A percentile compares a stretch with the other conserved stretches of the same genome.
These are phyloP conservation scores for Zeus faber DNA, from an alignment of 2,113 vertebrate genomes.

Conservation along the genomic window DNA sequence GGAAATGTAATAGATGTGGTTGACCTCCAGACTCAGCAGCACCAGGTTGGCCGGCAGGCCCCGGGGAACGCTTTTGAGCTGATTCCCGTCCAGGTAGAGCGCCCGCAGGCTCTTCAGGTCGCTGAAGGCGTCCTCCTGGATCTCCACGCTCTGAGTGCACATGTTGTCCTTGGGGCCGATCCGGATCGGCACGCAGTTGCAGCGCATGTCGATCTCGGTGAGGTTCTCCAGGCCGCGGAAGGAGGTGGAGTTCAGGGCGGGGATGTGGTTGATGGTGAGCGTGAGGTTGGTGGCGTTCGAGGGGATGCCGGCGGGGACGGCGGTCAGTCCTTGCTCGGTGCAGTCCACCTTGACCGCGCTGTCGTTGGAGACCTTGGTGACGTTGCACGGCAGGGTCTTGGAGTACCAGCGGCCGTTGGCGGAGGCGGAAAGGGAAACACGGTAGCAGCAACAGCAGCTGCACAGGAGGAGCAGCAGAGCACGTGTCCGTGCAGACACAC, in stretches of 20 bases:
- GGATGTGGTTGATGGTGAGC: constrained; percentile 89
- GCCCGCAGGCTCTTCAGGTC: constrained; percentile 75
- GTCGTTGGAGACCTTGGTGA: constrained; percentile 48
- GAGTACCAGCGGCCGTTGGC: constrained; percentile 76
- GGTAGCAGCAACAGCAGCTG: too few species aligned
- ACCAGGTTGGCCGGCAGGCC: constrained; percentile 79
- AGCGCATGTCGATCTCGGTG: constrained; percentile 88
- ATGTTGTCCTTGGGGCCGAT: constrained; percentile 82
- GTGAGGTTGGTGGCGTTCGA: constrained; percentile 86
- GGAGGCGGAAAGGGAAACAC: too few species aligned
- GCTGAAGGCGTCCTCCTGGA: constrained; percentile 77
- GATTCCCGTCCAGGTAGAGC: constrained; percentile 91
- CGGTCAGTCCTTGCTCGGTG: constrained; percentile 74
- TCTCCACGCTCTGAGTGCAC: constrained; percentile 63
- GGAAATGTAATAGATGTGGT: constrained; percentile 78
- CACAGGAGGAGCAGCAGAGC: constrained; percentile 44
- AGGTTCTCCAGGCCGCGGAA: constrained; percentile 80
- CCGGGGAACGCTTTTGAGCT: constrained; percentile 80
- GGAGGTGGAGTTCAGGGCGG: constrained; percentile 70
- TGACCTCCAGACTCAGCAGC: constrained; percentile 90
- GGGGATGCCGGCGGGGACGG: constrained; percentile 83
- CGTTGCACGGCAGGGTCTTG: constrained; percentile 89
- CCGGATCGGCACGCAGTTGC: constrained; percentile 88
- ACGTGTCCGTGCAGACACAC: constrained; percentile 28
- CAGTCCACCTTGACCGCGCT: constrained; percentile 83